Base-by-base conservation (phyloP, 2,113 vertebrate species). In the Triplophysa dalaica region DNA sequence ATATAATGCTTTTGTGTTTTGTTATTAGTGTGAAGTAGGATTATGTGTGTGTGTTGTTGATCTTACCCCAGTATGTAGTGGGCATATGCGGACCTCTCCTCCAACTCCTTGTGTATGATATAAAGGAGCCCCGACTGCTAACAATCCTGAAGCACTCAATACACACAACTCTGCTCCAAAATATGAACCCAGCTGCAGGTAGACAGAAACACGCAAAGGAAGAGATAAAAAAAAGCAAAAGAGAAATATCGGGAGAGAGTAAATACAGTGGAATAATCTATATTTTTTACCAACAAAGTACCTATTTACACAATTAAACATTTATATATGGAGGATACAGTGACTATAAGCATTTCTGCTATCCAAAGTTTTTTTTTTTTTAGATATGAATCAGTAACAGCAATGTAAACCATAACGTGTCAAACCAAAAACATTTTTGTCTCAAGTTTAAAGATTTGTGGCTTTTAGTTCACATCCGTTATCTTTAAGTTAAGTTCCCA, bases 101-200 rank as follows among this genome's bases (percentile, higher is more conserved):
- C 87, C 86, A 1, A 83, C 41, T 21, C 69, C 77, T 14, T 60
- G 29, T 17, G 43, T 3, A 0, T 79, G 68, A 77, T 78, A 87
- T 21, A 83, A 43, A 0, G 88, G 88, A 4, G 75, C 88, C 1
- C 83, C 88, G 3, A 88, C 62, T 8, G 84, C 78, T 61, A 89
- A 75, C 29, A 88, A n/a, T 5, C 78, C 78, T 1, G 58, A 16
- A 8, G 66, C 77, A 1, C 75, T 58, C 13, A 89, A 8, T 2
- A 85, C 75, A 60, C 87, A 80, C 9, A 89, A 70, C 26, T 85
- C 87, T 0, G 84, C 82, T 8, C 88, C 88, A 41, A 88, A 89
- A 74, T 86, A 87, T 0, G 88, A 89, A 13, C 88, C 88, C 29
- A 89, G 45, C 87, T 88, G 52, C 10, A 82, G 10, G 56, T 50